Evolutionary conservation across 2,113 vertebrate species (phyloP), one percentile per base, ranked within the genome.

Genomic region (Neolamprologus devosi): DNA sequence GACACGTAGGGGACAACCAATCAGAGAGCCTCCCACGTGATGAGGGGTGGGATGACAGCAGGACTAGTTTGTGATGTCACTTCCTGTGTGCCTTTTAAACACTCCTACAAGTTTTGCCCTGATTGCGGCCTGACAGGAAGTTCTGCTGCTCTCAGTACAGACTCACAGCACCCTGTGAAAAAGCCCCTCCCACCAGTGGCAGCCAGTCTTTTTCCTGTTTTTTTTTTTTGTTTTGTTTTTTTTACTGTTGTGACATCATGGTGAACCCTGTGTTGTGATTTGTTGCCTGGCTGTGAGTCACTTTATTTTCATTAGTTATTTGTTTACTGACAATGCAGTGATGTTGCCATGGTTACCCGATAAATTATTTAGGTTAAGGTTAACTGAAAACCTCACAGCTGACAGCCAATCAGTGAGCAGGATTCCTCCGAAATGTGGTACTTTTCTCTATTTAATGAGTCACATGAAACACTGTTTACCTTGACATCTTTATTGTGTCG

Each of bases 1-100:
- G 97, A 99, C 93, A 99, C 97, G 13, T 99, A 95, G 81, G 30
- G 11, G 26, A 26, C 8, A 12, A 6, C 23, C 19, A 60, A 28
- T 82, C 35, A 17, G 58, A 85, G 51, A 57, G 23, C 14, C 42
- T 75, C 9, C 75, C 17, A 28, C 93, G 98, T 97, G 58, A 97
- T 93, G 28, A 14, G n/a, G 14, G 23, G 26, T 10, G 19, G 35
- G 19, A 17, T 58, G 26, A 26, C 58, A 35, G 47, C 17, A 28
- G 21, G 70, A 13, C 21, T 37, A 65, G 65, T 81, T 33, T 84
- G 86, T 86, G 70, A 90, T 88, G 85, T 93, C 80, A 83, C 47
- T 83, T 88, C 85, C 83, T 85, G 88, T 79, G 85, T 91, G 89
- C 91, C 91, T 85, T 90, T 37, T 17, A 51, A 21, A 73, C 33